phyloP scores from a whole-genome alignment of 2,888 invertebrate species.

The Zootermopsis nevadensis region DNA sequence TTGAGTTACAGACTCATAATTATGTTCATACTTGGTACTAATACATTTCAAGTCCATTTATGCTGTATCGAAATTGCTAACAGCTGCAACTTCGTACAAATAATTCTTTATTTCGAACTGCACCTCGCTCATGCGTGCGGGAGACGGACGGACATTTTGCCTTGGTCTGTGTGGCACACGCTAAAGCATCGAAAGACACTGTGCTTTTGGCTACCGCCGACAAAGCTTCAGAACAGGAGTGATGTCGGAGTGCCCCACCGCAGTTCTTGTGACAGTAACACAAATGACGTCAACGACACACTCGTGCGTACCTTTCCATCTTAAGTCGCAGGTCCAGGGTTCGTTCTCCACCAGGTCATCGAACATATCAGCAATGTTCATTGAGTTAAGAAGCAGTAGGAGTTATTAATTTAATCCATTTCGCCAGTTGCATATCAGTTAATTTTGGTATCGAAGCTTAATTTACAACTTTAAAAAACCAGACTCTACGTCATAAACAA shows the following conservation, averaged over 20 bases:
- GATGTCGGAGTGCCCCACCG: not conserved
- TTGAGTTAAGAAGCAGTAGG: not conserved
- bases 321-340: not conserved
- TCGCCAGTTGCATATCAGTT: not conserved
- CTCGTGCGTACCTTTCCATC: not conserved
- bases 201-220: not conserved
- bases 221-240: not conserved
- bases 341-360: not conserved
- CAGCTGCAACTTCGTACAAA: no score
- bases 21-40: no score
- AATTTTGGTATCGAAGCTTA: not conserved
- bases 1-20: no score
- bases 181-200: not conserved
- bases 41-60: no score
- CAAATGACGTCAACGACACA: not conserved
- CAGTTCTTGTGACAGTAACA: not conserved
- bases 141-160: not conserved
- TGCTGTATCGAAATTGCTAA: no score
- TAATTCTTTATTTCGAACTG: no score
- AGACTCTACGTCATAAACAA: not conserved
- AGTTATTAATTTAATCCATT: not conserved
- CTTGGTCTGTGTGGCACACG: not conserved
- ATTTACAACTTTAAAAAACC: not conserved
- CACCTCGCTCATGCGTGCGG: not conserved
- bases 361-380: not conserved